These are phyloP conservation scores for Boulengerochromis microlepis DNA, from an alignment of 2,113 vertebrate species.

Conservation along the genomic window DNA sequence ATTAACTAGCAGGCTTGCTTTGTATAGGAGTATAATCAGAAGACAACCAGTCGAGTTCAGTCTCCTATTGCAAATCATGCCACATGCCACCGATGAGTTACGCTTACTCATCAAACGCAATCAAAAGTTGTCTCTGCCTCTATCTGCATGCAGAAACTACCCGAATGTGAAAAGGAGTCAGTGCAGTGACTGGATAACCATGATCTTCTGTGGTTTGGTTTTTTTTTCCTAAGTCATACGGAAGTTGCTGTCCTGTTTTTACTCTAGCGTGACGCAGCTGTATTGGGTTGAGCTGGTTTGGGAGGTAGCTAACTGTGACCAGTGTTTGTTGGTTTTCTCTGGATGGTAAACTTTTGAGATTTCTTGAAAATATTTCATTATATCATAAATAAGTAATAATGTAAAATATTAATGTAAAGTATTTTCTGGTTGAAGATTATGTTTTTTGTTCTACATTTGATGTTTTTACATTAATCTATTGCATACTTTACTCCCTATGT, in stretches of 20 bases:
- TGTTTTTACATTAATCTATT: neutral
- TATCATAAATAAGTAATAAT: neutral
- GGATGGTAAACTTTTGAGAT: neutral
- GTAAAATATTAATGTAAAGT: neutral
- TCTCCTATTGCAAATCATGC: neutral
- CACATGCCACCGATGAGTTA: neutral
- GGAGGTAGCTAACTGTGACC: neutral
- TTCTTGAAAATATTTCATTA: neutral
- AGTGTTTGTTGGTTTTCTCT: neutral
- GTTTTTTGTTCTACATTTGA: neutral
- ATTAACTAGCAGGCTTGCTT: neutral
- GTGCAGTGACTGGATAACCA: neutral
- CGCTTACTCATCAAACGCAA: neutral
- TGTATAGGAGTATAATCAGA: neutral
- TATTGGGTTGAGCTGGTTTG: neutral
- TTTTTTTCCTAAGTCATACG: neutral
- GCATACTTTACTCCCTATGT: neutral
- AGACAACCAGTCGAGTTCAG: neutral
- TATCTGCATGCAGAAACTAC: neutral
- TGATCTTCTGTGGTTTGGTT: accelerated
- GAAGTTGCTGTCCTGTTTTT: neutral
- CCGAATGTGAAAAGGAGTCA: neutral
- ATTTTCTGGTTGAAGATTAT: neutral
- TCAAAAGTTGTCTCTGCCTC: neutral
- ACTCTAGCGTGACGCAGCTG: neutral